Evolutionary conservation across 2,113 vertebrate species (phyloP), one percentile per base, ranked within the genome.

Genomic region (Neoarius graeffei): DNA sequence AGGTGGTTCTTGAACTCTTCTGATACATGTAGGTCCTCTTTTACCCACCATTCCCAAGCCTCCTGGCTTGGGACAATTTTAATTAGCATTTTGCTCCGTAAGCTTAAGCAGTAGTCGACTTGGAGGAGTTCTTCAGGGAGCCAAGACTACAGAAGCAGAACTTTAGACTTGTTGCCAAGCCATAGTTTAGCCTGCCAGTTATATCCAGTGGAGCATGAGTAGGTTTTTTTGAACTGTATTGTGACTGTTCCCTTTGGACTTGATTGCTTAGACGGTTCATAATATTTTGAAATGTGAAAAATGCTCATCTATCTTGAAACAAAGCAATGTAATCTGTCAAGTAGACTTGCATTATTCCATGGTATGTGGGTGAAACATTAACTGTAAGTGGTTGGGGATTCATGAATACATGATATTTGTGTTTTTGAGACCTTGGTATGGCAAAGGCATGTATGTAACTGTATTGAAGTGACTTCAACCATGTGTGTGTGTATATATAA

Each of bases 21-120:
- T 91, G 90, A 93, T 92, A 92, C 93, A 92, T 88, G 86, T 85
- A 77, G 64, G 89, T 83, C 87, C 91, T 87, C 91, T 84, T 85
- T 48, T 69, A 85, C 56, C 80, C 92, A 93, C 92, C 91, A 90
- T 92, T 94, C 87, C 90, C 82, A 74, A 93, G 92, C 91, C 89
- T 84, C 86, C 87, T 60, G 25, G 23, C 69, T 89, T 89, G 81
- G 79, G 81, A 79, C 82, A 5, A 13, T 93, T 81, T 94, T 94
- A 93, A 92, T 84, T 92, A 90, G 82, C 87, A 86, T 92, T 89
- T 92, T 90, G 92, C 93, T 93, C 93, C 90, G 84, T 91, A 87
- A 91, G 94, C 93, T 93, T 94, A 92, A 91, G 91, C 91, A 88
- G 93, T 91, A 90, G 91, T 92, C 83, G 88, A 86, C 71, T 71